Base-by-base conservation (phyloP, 1,140 invertebrate species). In the Tetraneura akinire region DNA sequence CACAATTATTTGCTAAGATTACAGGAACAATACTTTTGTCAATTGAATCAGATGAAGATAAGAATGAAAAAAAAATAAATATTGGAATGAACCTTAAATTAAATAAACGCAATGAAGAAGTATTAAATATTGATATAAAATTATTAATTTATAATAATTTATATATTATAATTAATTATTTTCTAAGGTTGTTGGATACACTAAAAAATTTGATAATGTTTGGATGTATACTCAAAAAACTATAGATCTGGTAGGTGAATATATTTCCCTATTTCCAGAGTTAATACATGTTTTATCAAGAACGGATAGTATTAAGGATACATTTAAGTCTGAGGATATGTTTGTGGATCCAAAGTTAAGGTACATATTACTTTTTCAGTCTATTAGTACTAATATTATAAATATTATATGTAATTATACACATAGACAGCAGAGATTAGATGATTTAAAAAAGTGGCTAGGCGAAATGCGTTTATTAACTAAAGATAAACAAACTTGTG, bases 41-140 rank as follows among this genome's bases (percentile, higher is more conserved):
- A 23, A 45, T 82, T 29, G 85, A 87, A 9, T 82, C 84, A 0
- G 87, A 87, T 0, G 84, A 86, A 8, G 87, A 86, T 45, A 82
- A 84, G 14, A 78, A 85, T 16, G 85, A 87, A 81, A 85, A 86
- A n/a, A 92, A 91, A 84, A 84, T 91, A 29, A 98, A 98, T 84
- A 89, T 98, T 42, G 97, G 96, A 0, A 87, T 98, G 14, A 95
- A 96, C 85, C 87, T 99, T 1, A 98, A 98, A 85, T 95, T 93
- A 83, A 94, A 92, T 73, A 96, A 94, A 85, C 91, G 85, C 51
- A 91, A 90, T 82, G 86, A 89, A 85, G 90, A 92, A 86, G 91
- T 92, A 83, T 84, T 82, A 80, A 57, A 66, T 64, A 47, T 29
- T 37, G 32, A 8, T 37, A 8, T 47, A 60, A 49, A 32, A 21